These are phyloP conservation scores for Papilio dardanus DNA, from an alignment of 1,140 invertebrate species.

Conservation along the genomic window DNA sequence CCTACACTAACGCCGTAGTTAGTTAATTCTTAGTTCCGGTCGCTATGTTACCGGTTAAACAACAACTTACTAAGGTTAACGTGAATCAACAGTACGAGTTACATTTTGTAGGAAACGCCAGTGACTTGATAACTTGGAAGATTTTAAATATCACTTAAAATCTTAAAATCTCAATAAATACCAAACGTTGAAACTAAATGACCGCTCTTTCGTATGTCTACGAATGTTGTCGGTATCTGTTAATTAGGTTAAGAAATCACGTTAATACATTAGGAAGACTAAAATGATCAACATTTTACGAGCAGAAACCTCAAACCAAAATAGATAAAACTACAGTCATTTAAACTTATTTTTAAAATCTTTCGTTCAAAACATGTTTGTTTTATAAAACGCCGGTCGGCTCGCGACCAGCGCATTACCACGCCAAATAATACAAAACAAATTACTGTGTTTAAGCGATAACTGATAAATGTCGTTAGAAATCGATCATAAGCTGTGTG, in stretches of 20 bases:
- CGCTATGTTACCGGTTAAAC: background rate
- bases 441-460: slow-evolving; percentile 25
- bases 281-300: background rate
- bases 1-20: background rate
- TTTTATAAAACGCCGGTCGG: slow-evolving; percentile 23
- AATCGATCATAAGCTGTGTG: slow-evolving; percentile 2
- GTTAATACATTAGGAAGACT: background rate
- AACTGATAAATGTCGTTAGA: background rate
- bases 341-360: slow-evolving; percentile 27
- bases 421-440: slow-evolving; percentile 19
- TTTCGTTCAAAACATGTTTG: slow-evolving; percentile 33
- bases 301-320: slow-evolving; percentile 12
- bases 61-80: background rate
- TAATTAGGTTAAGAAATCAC: background rate
- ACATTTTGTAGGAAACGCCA: background rate
- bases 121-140: background rate
- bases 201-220: too few relatives aligned
- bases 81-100: background rate
- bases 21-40: slow-evolving; percentile 4
- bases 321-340: slow-evolving; percentile 22
- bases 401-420: slow-evolving; percentile 17
- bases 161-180: background rate
- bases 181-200: background rate
- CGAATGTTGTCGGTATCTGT: background rate
- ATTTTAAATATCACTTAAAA: background rate